These are phyloP conservation scores for Callitettix versicolor DNA, from an alignment of 1,140 invertebrate species.

Conservation along the genomic window DNA sequence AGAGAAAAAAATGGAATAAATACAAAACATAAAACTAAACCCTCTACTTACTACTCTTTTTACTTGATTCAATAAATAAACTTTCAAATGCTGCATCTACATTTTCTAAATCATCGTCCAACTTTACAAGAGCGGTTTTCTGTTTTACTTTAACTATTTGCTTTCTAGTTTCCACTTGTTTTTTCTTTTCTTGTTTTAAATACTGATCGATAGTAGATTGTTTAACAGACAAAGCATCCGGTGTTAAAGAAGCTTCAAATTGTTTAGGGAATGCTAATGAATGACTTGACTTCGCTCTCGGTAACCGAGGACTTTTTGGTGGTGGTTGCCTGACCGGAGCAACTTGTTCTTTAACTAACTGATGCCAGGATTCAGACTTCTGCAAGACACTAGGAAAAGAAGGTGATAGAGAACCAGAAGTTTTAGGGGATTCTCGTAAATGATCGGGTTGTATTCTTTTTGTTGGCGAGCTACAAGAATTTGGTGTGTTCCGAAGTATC, in stretches of 20 bases:
- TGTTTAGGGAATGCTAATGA: slow-evolving; percentile 57
- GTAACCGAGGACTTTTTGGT: slow-evolving; percentile 28
- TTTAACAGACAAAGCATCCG: slow-evolving; percentile 59
- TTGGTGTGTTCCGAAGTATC: not conserved
- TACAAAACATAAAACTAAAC: too few relatives aligned
- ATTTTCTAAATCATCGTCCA: slow-evolving; percentile 31
- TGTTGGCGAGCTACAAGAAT: not conserved
- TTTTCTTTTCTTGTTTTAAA: slow-evolving; percentile 37
- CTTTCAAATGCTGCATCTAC: slow-evolving; percentile 36
- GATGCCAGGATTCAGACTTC: slow-evolving; percentile 73
- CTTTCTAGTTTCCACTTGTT: slow-evolving; percentile 17
- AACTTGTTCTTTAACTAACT: slow-evolving; percentile 39
- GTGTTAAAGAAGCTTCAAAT: slow-evolving; percentile 64
- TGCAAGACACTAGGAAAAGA: slow-evolving; percentile 39
- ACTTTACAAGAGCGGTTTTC: slow-evolving; percentile 19
- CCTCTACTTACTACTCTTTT: too few relatives aligned
- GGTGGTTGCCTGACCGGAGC: slow-evolving; percentile 24
- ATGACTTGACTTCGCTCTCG: slow-evolving; percentile 54
- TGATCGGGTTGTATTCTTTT: not conserved
- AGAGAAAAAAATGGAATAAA: too few relatives aligned
- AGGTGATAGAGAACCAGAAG: slow-evolving; percentile 27
- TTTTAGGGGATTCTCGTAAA: slow-evolving; percentile 24
- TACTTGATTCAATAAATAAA: slow-evolving; percentile 23
- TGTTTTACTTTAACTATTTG: not conserved
- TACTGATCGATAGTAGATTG: slow-evolving; percentile 70